Evolutionary conservation across 2,113 vertebrate genomes (phyloP), one percentile per base, ranked within the genome.

Genomic region (Nestor notabilis): DNA sequence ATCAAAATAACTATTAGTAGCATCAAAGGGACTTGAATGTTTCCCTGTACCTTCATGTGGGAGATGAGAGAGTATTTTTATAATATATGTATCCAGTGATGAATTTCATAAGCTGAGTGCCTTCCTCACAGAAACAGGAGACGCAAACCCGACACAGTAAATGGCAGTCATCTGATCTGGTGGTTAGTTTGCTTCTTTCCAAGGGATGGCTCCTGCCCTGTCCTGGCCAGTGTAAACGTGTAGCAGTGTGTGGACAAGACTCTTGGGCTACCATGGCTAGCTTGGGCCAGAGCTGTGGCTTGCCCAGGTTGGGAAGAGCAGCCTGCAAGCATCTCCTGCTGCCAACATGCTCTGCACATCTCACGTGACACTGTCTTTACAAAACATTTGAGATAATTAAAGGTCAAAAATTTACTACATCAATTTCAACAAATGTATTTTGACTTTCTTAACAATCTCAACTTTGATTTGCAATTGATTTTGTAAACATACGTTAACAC

Each of bases 1-100:
- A 96, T 97, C 96, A 95, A 95, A 97, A 92, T 97, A 97, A 94
- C 96, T 93, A 94, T 97, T 97, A 97, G 94, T 94, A 76, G 89
- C 96, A 88, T 97, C 97, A 90, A 96, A 97, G 88, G 84, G 76
- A 52, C 86, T 50, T 58, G 93, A 96, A 97, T 68, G 87, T 93
- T 92, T 97, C 93, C 0, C 68, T 43, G 79, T 78, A 91, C 95
- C 97, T 97, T 97, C 82, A 89, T 58, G 91, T 60, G 49, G 91
- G 50, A 74, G 93, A 94, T 56, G 96, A 95, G 84, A 87, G 39
- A 72, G 68, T 33, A 25, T 87, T 97, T 84, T 90, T 94, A 69
- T 93, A 47, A 56, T 88, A 43, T 44, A 76, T 61, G 47, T 49
- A 60, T 83, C 77, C 89, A 50, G 3, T 5, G 58, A 81, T 58